These are phyloP conservation scores for Trypoxylus dichotomus DNA, from an alignment of 1,140 invertebrate genomes.

Conservation along the genomic window DNA sequence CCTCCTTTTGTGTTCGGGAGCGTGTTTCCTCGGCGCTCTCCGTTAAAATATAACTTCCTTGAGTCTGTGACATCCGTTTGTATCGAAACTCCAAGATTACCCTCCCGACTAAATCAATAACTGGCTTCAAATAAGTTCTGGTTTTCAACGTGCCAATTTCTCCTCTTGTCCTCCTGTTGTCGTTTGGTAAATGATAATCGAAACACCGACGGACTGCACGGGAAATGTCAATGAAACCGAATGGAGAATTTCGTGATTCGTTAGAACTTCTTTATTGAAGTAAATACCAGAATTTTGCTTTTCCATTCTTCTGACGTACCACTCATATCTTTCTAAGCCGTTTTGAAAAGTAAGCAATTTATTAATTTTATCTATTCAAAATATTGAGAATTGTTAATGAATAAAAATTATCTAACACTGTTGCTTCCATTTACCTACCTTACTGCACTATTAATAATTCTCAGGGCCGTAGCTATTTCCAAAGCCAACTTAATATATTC, in stretches of 20 bases:
- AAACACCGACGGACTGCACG: not conserved
- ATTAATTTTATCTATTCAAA: no score
- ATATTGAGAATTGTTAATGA: no score
- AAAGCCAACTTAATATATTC: no score
- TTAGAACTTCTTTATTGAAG: not conserved
- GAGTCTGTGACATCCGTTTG: not conserved
- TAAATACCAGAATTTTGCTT: no score
- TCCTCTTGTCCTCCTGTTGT: not conserved
- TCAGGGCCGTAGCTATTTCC: no score
- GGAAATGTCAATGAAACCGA: not conserved
- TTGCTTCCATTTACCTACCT: no score
- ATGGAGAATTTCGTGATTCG: not conserved
- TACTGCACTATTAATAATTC: no score
- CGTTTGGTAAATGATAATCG: not conserved
- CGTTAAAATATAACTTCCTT: conserved; percentile 3
- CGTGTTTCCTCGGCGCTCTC: not conserved
- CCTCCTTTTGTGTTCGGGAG: not conserved
- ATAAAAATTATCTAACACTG: no score
- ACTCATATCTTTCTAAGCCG: no score
- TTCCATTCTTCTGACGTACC: no score
- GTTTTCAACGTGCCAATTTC: not conserved
- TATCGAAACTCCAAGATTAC: not conserved
- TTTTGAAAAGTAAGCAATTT: no score
- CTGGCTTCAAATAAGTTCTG: not conserved
- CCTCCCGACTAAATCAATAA: not conserved